Conservation (phyloP, 2,797 vertebrate genomes). For the Hozukius guyotensis region DNA sequence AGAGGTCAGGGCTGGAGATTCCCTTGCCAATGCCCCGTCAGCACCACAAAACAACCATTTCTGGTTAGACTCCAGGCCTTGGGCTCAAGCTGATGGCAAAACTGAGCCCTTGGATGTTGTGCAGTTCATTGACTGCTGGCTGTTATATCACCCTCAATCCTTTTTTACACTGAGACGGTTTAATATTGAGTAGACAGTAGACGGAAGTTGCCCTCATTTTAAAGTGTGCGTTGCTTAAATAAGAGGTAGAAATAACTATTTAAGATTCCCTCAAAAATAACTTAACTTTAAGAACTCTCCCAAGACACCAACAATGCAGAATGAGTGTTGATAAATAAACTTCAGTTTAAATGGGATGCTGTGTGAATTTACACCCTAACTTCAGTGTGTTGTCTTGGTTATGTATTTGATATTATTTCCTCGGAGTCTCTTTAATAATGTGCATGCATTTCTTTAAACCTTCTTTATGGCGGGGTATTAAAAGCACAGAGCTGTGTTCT, state of each 20-base stretch:
- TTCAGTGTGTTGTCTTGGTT: conserved; percentile 70
- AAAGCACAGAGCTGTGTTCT: conserved; percentile 75
- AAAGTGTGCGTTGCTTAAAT: conserved; percentile 11
- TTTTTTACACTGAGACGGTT: background rate
- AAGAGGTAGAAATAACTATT: conserved; percentile 18
- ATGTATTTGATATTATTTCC: conserved; percentile 84
- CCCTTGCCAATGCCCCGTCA: conserved; percentile 71
- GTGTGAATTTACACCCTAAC: conserved; percentile 66
- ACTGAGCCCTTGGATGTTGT: conserved; percentile 8
- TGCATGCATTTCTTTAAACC: conserved; percentile 81
- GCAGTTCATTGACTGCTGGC: background rate
- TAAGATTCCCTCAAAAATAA: conserved; percentile 38
- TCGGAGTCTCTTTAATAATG: conserved; percentile 82
- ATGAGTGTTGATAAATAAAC: conserved; percentile 67
- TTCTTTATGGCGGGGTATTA: conserved; percentile 80
- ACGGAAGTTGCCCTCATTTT: background rate
- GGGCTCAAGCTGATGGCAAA: conserved; percentile 22
- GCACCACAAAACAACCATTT: conserved; percentile 56
- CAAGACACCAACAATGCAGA: conserved; percentile 46
- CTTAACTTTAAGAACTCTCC: conserved; percentile 38
- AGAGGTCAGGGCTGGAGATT: conserved; percentile 64
- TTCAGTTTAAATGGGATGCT: conserved; percentile 65
- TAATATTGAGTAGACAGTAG: background rate
- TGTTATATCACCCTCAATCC: background rate
- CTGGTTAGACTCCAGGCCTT: conserved; percentile 33